Evolutionary conservation across 2,888 invertebrate genomes (phyloP), one percentile per base, ranked within the genome.

Genomic region (Epistrophella euchroma): DNA sequence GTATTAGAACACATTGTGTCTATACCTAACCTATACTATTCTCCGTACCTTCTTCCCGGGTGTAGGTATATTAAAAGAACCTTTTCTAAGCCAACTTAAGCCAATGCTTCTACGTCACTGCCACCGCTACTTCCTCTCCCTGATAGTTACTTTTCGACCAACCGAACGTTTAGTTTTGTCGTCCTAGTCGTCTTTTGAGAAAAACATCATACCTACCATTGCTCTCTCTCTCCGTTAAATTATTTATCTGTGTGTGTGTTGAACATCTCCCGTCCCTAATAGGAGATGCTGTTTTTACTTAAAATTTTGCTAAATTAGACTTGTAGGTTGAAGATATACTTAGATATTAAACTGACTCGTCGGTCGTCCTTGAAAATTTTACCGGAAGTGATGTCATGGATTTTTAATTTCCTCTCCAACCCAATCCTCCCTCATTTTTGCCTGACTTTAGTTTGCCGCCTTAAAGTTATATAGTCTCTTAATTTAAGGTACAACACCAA

Each of bases 331-430:
- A 58, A 68, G 11, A 47, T 50, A 45, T 32, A 32, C 28, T 4
- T 15, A 43, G 22, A 50, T 68, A 58, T 58, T n/a, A 66, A 52
- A 52, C 55, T 66, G 43, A 28, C 55, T 75, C 52, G 64, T 66
- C 64, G 75, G 80, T 68, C 85, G 85, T 81, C 85, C 82, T 82
- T 86, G 86, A 86, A 78, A 81, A 68, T 73, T 60, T 19, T 68
- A 56, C 86, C 73, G 77, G 82, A 86, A 74, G 77, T 82, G 86
- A 86, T 86, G 82, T 82, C 86, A 82, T 82, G 82, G 77, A 86
- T 82, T 86, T 86, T 81, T 82, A 86, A 85, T 85, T 85, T 77
- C 73, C 66, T 72, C 40, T 32, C 19, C 32, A 52, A 50, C 62
- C 71, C 60, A 35, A 25, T 25, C 15, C 56, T 25, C 25, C 17